These are phyloP conservation scores for Andrena bucephala DNA, from an alignment of 2,888 invertebrate genomes.

Conservation along the genomic window DNA sequence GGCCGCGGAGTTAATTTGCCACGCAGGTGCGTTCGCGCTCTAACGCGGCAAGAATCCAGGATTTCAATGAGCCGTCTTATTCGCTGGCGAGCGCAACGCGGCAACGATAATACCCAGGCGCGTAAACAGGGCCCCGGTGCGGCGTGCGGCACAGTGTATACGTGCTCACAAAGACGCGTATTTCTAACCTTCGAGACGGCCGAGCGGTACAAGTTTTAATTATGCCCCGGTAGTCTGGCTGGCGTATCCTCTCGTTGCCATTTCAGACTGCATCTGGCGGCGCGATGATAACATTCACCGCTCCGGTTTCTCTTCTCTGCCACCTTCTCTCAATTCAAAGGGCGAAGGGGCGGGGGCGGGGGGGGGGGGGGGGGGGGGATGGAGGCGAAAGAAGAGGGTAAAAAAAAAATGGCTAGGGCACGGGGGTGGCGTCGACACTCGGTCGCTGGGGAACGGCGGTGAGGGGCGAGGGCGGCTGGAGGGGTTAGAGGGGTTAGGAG, in stretches of 20 bases:
- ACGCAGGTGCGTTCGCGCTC: not conserved
- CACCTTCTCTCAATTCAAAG: conserved; percentile 74
- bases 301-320: conserved; percentile 55
- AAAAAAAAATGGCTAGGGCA: conserved; percentile 18
- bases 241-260: conserved; percentile 67
- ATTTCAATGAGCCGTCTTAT: conserved; percentile 39
- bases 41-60: not conserved
- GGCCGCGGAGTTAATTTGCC: not conserved
- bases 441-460: not conserved
- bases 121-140: conserved; percentile 26
- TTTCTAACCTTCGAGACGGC: conserved; percentile 69
- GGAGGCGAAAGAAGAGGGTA: conserved; percentile 26
- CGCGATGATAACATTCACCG: conserved; percentile 78
- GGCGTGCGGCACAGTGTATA: not conserved
- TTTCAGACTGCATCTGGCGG: conserved; percentile 76
- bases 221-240: conserved; percentile 73
- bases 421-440: conserved; percentile 4
- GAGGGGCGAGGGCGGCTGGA: not conserved
- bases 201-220: conserved; percentile 76
- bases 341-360: conserved; percentile 31
- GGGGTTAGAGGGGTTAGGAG: not conserved
- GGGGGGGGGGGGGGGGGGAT: not conserved
- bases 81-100: not conserved
- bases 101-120: conserved; percentile 19
- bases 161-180: conserved; percentile 55